Conservation (phyloP, 2,888 invertebrate species). For the Agrochola circellaris region DNA sequence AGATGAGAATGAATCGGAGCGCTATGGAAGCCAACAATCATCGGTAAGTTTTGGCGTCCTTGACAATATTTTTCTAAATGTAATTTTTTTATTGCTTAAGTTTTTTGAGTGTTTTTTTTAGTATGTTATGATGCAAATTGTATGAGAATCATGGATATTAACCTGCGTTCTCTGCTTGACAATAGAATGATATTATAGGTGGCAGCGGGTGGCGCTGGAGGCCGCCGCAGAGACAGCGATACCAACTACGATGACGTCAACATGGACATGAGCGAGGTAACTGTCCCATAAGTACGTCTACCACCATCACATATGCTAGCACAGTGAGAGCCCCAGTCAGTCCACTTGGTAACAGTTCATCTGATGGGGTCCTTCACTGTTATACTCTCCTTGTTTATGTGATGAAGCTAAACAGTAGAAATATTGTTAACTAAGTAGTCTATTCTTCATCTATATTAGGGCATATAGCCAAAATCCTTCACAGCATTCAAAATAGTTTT, state of each 20-base stretch:
- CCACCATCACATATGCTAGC: slow-evolving; percentile 48
- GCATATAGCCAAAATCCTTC: slow-evolving; percentile 51
- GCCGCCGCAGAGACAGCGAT: slow-evolving; percentile 89
- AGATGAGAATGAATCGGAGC: slow-evolving; percentile 92
- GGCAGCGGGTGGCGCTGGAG: slow-evolving; percentile 74
- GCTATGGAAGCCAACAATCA: slow-evolving; percentile 76
- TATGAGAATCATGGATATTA: slow-evolving; percentile 81
- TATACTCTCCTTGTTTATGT: slow-evolving; percentile 42
- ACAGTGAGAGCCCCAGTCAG: slow-evolving; percentile 40
- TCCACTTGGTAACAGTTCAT: slow-evolving; percentile 34
- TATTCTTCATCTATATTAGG: slow-evolving; percentile 60
- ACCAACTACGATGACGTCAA: slow-evolving; percentile 94
- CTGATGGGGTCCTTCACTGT: slow-evolving; percentile 36
- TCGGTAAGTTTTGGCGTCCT: slow-evolving; percentile 82
- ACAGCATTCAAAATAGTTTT: slow-evolving; percentile 48
- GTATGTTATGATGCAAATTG: slow-evolving; percentile 41
- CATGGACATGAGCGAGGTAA: slow-evolving; percentile 95
- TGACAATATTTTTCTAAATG: slow-evolving; percentile 54
- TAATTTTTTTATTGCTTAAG: slow-evolving; percentile 7
- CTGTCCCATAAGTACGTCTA: slow-evolving; percentile 63
- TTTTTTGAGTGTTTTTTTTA: slow-evolving; percentile 12
- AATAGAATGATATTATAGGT: slow-evolving; percentile 91
- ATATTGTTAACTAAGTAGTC: slow-evolving; percentile 55
- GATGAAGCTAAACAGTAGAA: slow-evolving; percentile 47
- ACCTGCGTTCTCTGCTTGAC: slow-evolving; percentile 91